A percentile compares a stretch with the other conserved stretches of the same genome.
These are phyloP conservation scores for Holothuria scabra DNA, from an alignment of 53 echinoderm and acorn worm genomes.

Conservation along the genomic window DNA sequence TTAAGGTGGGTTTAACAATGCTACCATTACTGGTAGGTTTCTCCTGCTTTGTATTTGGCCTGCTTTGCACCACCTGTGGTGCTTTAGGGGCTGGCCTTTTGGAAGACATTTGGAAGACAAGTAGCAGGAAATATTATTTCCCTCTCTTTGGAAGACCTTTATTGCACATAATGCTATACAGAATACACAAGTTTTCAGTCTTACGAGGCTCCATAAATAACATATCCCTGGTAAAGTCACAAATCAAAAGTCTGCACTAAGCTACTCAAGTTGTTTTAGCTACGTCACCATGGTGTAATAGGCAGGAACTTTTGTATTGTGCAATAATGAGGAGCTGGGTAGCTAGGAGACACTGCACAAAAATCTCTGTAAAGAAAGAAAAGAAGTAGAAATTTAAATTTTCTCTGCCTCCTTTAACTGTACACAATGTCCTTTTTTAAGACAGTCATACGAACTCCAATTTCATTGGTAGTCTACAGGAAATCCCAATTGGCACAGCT, in stretches of 20 bases:
- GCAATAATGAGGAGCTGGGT: not conserved
- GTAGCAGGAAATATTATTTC: not conserved
- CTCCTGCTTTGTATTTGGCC: not conserved
- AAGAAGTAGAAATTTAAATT: not conserved
- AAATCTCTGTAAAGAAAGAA: not conserved
- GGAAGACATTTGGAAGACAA: constrained; percentile 18
- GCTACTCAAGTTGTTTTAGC: too few relatives aligned
- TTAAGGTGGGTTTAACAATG: not conserved
- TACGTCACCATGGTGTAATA: too few relatives aligned
- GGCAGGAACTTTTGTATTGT: too few relatives aligned
- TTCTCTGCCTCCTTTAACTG: too few relatives aligned
- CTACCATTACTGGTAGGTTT: constrained; percentile 14
- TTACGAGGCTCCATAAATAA: too few relatives aligned
- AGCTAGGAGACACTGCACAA: not conserved
- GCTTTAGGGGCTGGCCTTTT: constrained; percentile 13
- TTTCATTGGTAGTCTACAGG: too few relatives aligned
- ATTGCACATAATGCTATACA: constrained; percentile 17
- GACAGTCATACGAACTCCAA: too few relatives aligned
- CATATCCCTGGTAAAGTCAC: too few relatives aligned
- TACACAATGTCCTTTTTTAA: too few relatives aligned
- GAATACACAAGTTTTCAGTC: too few relatives aligned
- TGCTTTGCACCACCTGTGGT: not conserved
- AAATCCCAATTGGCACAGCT: too few relatives aligned
- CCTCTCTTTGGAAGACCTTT: constrained; percentile 26
- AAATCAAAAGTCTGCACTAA: too few relatives aligned